phyloP scores from a whole-genome alignment of 2,113 vertebrate genomes.

The Tachysurus fulvidraco region DNA sequence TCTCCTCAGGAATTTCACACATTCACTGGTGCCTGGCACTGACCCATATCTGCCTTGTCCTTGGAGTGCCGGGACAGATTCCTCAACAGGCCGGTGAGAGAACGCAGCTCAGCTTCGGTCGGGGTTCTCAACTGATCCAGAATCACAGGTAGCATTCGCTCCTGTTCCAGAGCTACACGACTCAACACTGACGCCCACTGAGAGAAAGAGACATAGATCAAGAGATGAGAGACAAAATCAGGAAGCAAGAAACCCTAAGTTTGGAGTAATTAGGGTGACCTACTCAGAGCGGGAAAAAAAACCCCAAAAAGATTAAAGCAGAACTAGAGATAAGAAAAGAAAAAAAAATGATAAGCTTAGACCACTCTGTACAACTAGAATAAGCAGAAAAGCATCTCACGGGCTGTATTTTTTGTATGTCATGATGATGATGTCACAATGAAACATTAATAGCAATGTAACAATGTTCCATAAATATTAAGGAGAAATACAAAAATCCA shows the following conservation, averaged over 20 bases:
- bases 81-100: constrained; percentile 87
- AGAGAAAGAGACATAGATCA: constrained; percentile 68
- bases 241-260: neutral
- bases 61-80: constrained; percentile 84
- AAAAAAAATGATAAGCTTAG: neutral
- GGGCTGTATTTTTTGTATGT: neutral
- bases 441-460: no score
- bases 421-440: neutral
- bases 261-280: neutral
- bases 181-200: constrained; percentile 90
- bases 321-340: neutral
- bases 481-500: neutral
- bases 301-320: neutral
- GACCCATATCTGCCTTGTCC: constrained; percentile 91
- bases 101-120: constrained; percentile 82
- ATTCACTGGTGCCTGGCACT: constrained; percentile 56
- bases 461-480: neutral
- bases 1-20: neutral
- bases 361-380: neutral
- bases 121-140: constrained; percentile 83
- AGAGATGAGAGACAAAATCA: constrained; percentile 67
- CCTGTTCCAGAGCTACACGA: constrained; percentile 85
- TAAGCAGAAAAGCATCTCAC: neutral
- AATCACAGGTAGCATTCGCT: constrained; percentile 86
- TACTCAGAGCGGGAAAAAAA: neutral